phyloP scores from a whole-genome alignment of 2,888 invertebrate genomes.

The Archips crataeganus region DNA sequence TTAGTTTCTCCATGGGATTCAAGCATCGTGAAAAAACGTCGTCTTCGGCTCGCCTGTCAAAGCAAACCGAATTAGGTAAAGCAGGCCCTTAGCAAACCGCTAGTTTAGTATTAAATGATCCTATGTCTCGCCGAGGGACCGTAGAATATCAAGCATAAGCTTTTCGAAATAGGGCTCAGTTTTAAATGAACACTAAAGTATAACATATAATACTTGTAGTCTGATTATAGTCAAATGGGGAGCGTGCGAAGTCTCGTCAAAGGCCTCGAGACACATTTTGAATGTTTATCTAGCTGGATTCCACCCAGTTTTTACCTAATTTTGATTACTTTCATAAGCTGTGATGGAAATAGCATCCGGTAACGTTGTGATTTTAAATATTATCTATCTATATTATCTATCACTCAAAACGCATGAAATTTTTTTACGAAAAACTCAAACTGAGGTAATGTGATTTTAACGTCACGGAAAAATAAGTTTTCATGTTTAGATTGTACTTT shows the following conservation, averaged over 20 bases:
- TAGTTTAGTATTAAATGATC: not conserved
- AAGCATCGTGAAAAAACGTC: slow-evolving; percentile 18
- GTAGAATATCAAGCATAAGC: not conserved
- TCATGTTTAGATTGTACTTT: not conserved
- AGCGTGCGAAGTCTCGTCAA: slow-evolving; percentile 44
- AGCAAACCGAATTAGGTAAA: slow-evolving; percentile 53
- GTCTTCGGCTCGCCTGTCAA: slow-evolving; percentile 39
- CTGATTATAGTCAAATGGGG: slow-evolving; percentile 43
- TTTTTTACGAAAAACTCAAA: too few species aligned
- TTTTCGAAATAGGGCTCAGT: not conserved
- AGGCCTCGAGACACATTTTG: slow-evolving; percentile 43
- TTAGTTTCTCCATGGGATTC: slow-evolving; percentile 16
- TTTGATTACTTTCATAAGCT: not conserved
- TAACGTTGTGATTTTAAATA: not conserved
- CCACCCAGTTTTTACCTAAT: not conserved
- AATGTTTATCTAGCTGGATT: slow-evolving; percentile 37
- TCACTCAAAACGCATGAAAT: too few species aligned
- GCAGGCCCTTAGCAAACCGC: slow-evolving; percentile 46
- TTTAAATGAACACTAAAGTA: not conserved
- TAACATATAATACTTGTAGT: not conserved
- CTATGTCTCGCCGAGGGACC: slow-evolving; percentile 42
- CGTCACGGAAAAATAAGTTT: not conserved
- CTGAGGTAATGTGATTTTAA: not conserved
- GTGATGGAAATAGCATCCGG: not conserved
- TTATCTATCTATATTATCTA: too few species aligned